These are phyloP conservation scores for Pseudochromis fuscus DNA, from an alignment of 2,797 vertebrate genomes.

Conservation along the genomic window DNA sequence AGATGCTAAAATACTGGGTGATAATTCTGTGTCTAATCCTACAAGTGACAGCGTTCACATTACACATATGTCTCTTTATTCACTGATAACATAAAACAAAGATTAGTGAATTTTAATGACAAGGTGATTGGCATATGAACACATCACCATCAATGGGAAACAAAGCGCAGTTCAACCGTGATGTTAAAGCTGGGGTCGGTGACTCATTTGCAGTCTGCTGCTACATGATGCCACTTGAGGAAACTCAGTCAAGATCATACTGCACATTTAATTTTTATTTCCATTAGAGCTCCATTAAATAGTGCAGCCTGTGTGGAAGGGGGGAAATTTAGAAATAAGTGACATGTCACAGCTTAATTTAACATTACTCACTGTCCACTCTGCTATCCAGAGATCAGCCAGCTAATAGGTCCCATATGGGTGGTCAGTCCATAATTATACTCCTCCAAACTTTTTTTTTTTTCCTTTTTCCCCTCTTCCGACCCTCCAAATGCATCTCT, in stretches of 20 bases:
- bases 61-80: neutral
- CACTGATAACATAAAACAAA: neutral
- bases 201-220: constrained; percentile 13
- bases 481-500: constrained; percentile 63
- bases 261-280: constrained; percentile 23
- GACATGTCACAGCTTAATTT: constrained; percentile 48
- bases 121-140: neutral
- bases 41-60: neutral
- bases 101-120: neutral
- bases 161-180: neutral
- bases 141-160: neutral
- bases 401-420: constrained; percentile 53
- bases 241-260: constrained; percentile 6
- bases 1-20: too few species aligned
- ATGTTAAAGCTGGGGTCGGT: neutral
- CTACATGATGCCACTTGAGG: constrained; percentile 3
- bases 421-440: constrained; percentile 57
- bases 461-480: constrained; percentile 26
- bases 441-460: constrained; percentile 13
- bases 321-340: constrained; percentile 43
- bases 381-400: constrained; percentile 29
- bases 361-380: constrained; percentile 48
- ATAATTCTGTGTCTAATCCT: too few species aligned
- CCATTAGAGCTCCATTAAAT: constrained; percentile 53
- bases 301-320: constrained; percentile 34